Base-by-base conservation (phyloP, 1,140 invertebrate genomes). In the Hetaerina americana region DNA sequence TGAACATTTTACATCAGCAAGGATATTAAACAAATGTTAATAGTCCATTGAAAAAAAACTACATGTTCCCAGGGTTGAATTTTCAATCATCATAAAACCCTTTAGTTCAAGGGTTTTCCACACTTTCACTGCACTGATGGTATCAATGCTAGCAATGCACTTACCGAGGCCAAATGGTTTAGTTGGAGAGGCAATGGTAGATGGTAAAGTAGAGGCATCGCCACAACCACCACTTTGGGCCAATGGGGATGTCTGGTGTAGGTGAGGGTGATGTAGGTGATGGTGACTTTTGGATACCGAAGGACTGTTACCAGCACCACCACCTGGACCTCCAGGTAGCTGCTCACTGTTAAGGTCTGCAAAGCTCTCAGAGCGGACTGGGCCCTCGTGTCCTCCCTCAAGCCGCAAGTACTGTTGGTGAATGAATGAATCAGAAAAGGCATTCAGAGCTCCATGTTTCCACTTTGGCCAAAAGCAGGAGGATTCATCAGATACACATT, bases 151-250 rank as follows among this genome's bases (percentile, higher is more conserved):
- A n/a, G n/a, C 2, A 68, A 69, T 25, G 29, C 67, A 83, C 89
- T 84, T 86, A 92, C 91, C 90, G 72, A 92, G 86, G 80, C 90
- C 90, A 79, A 92, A 92, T 27, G 89, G 86, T 82, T 92, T 93
- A 12, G 86, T 80, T 15, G 87, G 85, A 68, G 85, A 68, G 18
- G 24, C 25, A 68, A 28, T 68, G 2, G 67, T 18, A 26, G 67
- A 57, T 18, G 40, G 40, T 57, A 57, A 57, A 57, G 40, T 57
- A 57, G 40, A 57, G 40, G 40, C 15, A 57, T 57, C 40, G 3
- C 2, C 40, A 12, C 40, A 57, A n/a, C 40, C 40, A 18, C 2
- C 40, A 57, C 2, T 57, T 57, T 57, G 40, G 40, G 40, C 40
- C 10, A 57, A 57, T 5, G 40, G 40, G 10, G 40, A 57, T 12